phyloP scores from a whole-genome alignment of 2,888 invertebrate genomes.

The Chrysodeixis includens region DNA sequence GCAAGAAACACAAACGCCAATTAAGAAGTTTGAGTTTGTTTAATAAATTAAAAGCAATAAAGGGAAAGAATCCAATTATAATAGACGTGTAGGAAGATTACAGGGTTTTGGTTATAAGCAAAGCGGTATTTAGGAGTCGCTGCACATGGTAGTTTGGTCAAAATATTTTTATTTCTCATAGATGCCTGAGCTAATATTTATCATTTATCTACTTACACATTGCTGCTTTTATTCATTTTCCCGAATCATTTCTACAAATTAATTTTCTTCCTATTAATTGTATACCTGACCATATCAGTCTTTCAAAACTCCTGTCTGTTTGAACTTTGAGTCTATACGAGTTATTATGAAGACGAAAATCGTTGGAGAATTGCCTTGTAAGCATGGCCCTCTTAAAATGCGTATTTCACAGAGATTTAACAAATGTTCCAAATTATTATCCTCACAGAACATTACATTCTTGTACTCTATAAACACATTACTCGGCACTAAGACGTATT shows the following conservation, averaged over 20 bases:
- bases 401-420: constrained; percentile 1
- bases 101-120: not conserved
- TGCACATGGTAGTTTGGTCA: not conserved
- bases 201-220: no score
- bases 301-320: no score
- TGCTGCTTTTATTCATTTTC: no score
- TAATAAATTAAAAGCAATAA: constrained; percentile 5
- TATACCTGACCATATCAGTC: no score
- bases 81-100: not conserved
- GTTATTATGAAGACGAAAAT: no score
- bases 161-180: no score
- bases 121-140: not conserved
- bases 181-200: no score
- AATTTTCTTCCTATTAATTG: no score
- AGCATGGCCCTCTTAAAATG: no score
- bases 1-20: constrained; percentile 41
- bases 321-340: no score
- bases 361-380: not conserved
- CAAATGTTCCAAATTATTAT: not conserved
- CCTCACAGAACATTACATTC: not conserved
- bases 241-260: no score
- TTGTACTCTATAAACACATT: not conserved
- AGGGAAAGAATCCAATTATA: not conserved
- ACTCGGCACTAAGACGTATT: not conserved
- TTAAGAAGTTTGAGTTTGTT: constrained; percentile 40